Evolutionary conservation across 2,113 vertebrate genomes (phyloP).

Genomic region (Paramisgurnus dabryanus): DNA sequence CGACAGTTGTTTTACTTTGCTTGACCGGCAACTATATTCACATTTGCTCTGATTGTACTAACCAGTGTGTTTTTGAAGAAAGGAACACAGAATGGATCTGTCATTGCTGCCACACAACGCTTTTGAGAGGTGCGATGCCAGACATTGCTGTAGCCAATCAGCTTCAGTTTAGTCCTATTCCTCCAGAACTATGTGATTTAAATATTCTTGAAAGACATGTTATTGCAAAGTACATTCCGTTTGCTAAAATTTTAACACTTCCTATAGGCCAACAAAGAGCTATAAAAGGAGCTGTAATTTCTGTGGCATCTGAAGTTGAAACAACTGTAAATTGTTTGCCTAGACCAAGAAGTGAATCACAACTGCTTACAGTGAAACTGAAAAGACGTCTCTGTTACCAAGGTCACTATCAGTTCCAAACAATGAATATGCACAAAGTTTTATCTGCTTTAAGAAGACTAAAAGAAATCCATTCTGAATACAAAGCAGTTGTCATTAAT

Average conservation of each 20-base stretch:
- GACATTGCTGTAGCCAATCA: slow-evolving; percentile 21
- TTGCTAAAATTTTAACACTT: slow-evolving; percentile 48
- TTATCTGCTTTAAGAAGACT: slow-evolving; percentile 34
- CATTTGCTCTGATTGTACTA: slow-evolving; percentile 30
- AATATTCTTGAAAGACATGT: slow-evolving; percentile 50
- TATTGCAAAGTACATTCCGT: slow-evolving; percentile 38
- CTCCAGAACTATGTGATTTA: slow-evolving; percentile 34
- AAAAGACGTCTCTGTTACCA: slow-evolving; percentile 47
- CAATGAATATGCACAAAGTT: slow-evolving; percentile 45
- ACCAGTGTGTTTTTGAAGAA: not conserved
- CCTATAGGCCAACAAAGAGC: slow-evolving; percentile 37
- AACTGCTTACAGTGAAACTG: slow-evolving; percentile 42
- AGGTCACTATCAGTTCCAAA: slow-evolving; percentile 53
- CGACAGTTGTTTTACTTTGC: not conserved
- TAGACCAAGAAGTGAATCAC: slow-evolving; percentile 43
- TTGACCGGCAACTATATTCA: slow-evolving; percentile 47
- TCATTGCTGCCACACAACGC: slow-evolving; percentile 16
- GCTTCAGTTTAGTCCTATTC: slow-evolving; percentile 27
- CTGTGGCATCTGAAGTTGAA: slow-evolving; percentile 49
- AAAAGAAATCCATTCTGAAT: slow-evolving; percentile 47
- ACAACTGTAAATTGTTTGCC: slow-evolving; percentile 39
- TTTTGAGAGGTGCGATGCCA: slow-evolving; percentile 25
- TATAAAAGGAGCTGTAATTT: slow-evolving; percentile 46
- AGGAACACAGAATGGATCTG: slow-evolving; percentile 39
- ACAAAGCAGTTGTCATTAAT: slow-evolving; percentile 21